Conservation (phyloP, 1,140 invertebrate genomes). For the Eriocheir sinensis region DNA sequence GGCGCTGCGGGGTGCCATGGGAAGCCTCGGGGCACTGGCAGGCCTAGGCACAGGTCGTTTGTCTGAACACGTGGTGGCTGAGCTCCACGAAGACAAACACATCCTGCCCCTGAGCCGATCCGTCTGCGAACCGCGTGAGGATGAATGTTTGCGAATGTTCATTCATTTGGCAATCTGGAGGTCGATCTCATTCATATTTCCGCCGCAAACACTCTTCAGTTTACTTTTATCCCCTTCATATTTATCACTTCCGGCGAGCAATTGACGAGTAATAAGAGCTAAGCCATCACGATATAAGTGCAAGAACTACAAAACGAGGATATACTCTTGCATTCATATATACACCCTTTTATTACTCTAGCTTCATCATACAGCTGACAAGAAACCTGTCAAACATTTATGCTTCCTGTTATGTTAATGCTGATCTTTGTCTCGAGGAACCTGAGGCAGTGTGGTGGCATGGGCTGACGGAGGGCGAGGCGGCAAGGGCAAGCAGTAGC, state of each 20-base stretch:
- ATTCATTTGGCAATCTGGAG: background rate
- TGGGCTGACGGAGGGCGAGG: too few relatives aligned
- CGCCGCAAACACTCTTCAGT: background rate
- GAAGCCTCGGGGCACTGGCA: too few relatives aligned
- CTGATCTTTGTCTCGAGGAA: background rate
- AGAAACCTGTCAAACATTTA: background rate
- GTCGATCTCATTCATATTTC: background rate
- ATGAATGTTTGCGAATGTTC: background rate
- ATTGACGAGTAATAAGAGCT: background rate
- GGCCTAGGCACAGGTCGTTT: too few relatives aligned
- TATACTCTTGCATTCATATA: too few relatives aligned
- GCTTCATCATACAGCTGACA: background rate
- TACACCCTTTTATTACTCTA: background rate
- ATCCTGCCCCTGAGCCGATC: too few relatives aligned
- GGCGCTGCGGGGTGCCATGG: too few relatives aligned
- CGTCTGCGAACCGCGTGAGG: background rate
- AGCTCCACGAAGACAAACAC: too few relatives aligned
- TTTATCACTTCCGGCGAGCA: background rate
- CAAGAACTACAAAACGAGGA: background rate
- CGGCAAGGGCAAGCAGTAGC: too few relatives aligned
- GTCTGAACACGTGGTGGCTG: too few relatives aligned
- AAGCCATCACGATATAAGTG: too few relatives aligned
- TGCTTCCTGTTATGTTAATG: background rate
- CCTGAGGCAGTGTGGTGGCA: too few relatives aligned
- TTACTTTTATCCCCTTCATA: background rate